These are phyloP conservation scores for Sarcophilus harrisii DNA, from an alignment of 2,797 vertebrate genomes.

Conservation along the genomic window DNA sequence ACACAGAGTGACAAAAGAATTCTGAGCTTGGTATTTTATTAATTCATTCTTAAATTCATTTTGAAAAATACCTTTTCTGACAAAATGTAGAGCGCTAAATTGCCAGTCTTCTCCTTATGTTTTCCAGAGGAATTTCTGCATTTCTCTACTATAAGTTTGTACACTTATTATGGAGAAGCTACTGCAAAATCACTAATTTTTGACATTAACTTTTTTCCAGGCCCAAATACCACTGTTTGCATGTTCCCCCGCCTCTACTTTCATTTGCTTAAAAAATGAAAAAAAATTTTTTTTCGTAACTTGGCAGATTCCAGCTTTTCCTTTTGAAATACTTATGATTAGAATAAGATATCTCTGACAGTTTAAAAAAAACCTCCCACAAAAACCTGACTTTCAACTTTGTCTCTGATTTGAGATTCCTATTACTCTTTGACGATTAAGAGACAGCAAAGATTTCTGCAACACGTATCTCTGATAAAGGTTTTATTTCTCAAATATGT, in stretches of 20 bases:
- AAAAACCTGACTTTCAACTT: neutral
- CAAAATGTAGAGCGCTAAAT: neutral
- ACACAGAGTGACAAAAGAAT: neutral
- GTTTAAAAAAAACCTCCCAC: neutral
- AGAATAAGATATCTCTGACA: neutral
- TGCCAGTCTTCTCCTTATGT: neutral
- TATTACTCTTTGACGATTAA: neutral
- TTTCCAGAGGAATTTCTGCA: neutral
- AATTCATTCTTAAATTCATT: neutral
- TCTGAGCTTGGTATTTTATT: neutral
- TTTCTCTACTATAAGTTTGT: no score
- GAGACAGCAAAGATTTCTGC: no score
- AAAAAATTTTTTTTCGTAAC: neutral
- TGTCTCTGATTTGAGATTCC: neutral
- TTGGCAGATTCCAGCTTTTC: neutral
- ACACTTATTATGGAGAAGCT: neutral
- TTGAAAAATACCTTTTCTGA: neutral
- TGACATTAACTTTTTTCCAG: fast-evolving
- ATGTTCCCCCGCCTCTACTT: neutral
- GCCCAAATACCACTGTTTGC: neutral
- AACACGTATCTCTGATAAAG: no score
- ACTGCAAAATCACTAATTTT: neutral
- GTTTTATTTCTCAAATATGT: no score
- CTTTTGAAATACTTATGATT: neutral
- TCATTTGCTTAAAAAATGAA: neutral